A percentile compares a stretch with the other conserved stretches of the same genome.
These are phyloP conservation scores for Seriola aureovittata DNA, from an alignment of 2,113 vertebrate genomes.

Conservation along the genomic window DNA sequence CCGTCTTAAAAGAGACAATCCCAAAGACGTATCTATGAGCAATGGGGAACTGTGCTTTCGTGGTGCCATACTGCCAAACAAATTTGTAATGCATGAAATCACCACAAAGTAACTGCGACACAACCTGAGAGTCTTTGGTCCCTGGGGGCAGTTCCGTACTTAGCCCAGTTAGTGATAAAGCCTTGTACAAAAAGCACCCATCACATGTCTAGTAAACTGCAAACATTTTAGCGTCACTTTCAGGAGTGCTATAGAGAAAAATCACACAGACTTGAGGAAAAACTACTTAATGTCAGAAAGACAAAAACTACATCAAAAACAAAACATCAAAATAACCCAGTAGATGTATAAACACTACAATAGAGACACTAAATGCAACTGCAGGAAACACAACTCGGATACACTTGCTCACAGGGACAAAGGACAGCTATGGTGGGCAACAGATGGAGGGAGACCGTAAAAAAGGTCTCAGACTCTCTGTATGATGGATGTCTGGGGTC, in stretches of 20 bases:
- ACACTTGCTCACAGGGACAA: conserved; percentile 7
- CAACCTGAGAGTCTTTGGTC: not conserved
- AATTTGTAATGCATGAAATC: not conserved
- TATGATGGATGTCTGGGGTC: conserved; percentile 12
- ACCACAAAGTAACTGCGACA: not conserved
- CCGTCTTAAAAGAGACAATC: not conserved
- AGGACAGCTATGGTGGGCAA: conserved; percentile 11
- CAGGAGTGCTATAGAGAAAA: not conserved
- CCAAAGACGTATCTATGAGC: too few relatives aligned
- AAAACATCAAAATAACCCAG: not conserved
- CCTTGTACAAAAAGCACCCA: too few relatives aligned
- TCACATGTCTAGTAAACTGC: too few relatives aligned
- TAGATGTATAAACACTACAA: not conserved
- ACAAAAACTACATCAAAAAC: conserved; percentile 12
- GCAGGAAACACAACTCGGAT: conserved; percentile 2
- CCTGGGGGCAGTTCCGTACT: too few relatives aligned
- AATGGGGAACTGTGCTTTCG: not conserved
- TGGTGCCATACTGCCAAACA: not conserved
- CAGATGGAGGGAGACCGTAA: not conserved
- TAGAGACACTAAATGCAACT: conserved; percentile 17
- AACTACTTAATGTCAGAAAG: not conserved
- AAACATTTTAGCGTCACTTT: not conserved
- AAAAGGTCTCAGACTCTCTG: not conserved
- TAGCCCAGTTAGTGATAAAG: too few relatives aligned
- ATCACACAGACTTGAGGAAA: not conserved